Base-by-base conservation (phyloP, 2,797 vertebrate genomes). In the Dendrocincla fuliginosa region DNA sequence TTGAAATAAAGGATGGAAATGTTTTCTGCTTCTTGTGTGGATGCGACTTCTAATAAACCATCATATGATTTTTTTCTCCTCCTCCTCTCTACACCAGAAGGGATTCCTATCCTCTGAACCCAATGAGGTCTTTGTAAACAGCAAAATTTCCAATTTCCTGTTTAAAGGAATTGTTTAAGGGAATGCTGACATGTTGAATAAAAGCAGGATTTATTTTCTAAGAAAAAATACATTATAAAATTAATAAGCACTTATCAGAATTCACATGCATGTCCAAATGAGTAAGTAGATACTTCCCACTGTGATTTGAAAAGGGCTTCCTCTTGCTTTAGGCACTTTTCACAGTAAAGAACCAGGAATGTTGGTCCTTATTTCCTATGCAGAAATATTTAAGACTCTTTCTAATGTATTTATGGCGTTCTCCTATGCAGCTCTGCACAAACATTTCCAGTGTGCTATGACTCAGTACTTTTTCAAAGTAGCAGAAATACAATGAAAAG, bases 401-500 rank as follows among this genome's bases (percentile, higher is more conserved):
- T 86, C 96, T 96, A 97, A 93, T 94, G 65, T 67, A 93, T 95
- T 93, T 91, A 63, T 91, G 87, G 95, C 95, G 87, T 97, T 98
- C 97, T 95, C 88, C 89, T 96, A 84, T 92, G 89, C 89, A 91
- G 93, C 70, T 84, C 93, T 94, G 93, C 77, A 97, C 89, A 97
- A 97, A 97, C 46, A 96, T 96, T 97, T 96, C 89, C 86, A 96
- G 83, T 95, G 95, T 95, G 78, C 87, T 96, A 89, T 97, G 96
- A 97, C 95, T 97, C 96, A 94, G 94, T 96, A 94, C 27, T 96
- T 97, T 95, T 90, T 88, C 89, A 53, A 94, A 92, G 74, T 82
- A 88, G 81, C 85, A 97, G 91, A 94, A 97, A 93, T 77, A 98
- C 97, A 98, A 97, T 96, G 93, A 96, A 96, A 97, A 82, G 90